Base-by-base conservation (phyloP, 1,140 invertebrate species). In the Steinernema feltiae region DNA sequence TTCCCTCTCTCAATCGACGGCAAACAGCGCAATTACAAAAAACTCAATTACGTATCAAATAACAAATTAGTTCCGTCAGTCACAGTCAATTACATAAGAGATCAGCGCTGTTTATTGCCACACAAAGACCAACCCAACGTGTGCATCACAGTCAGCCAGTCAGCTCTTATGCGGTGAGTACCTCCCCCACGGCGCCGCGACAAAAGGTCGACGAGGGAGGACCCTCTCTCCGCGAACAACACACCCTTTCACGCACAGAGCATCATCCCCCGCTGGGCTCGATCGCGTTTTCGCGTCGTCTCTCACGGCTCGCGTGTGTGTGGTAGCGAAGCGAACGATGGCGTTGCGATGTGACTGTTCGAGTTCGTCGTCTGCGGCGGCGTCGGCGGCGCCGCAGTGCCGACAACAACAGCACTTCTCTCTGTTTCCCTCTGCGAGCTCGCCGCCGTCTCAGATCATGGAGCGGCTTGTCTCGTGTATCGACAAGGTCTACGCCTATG, bases 341-440 rank as follows among this genome's bases (percentile, higher is more conserved):
- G n/a, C n/a, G n/a, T n/a, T n/a, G n/a, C n/a, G n/a, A n/a, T 63
- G 53, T 63, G 53, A 63, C 53, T 63, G 53, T 63, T 63, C 53
- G 53, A 63, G n/a, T n/a, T n/a, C n/a, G n/a, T n/a, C n/a, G n/a
- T n/a, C 53, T 12, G 18, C 35, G 18, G 35, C 35, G 35, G 18
- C 35, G 35, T 7, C 35, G 35, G 18, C 35, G 35, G 35, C 35
- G 35, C 7, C 35, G 35, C 35, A 41, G 35, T 41, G 35, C 35
- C 53, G 53, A 63, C 24, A n/a, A n/a, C n/a, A n/a, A n/a, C n/a
- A n/a, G n/a, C n/a, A n/a, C 53, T 27, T 63, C 53, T 63, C 53
- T 21, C 24, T 63, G 7, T 21, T 21, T 3, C 15, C 53, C 7
- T 15, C 53, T 63, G 12, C 53, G 2, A 3, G 2, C 24, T 27